phyloP scores from a whole-genome alignment of 2,797 vertebrate species.

The Typhlichthys subterraneus region DNA sequence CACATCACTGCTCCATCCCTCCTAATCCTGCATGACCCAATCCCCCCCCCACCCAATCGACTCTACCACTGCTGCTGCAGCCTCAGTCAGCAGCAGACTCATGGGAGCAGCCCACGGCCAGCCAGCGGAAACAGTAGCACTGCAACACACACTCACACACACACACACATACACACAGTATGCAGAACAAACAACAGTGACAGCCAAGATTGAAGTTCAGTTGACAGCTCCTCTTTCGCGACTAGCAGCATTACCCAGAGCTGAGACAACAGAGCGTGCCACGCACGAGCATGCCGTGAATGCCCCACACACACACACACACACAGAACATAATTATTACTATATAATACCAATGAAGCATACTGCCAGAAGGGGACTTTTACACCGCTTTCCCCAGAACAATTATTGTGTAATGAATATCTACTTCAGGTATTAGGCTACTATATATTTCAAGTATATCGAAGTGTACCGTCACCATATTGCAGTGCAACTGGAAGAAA shows the following conservation, averaged over 20 bases:
- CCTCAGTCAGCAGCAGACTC: constrained; percentile 46
- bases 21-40: constrained; percentile 76
- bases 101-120: constrained; percentile 42
- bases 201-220: constrained; percentile 39
- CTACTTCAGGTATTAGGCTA: too few relatives aligned
- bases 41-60: constrained; percentile 46
- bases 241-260: constrained; percentile 16
- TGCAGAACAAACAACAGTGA: constrained; percentile 22
- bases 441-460: too few relatives aligned
- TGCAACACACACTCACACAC: constrained; percentile 9
- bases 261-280: constrained; percentile 3
- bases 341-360: neutral
- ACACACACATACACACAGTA: constrained; percentile 19
- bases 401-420: too few relatives aligned
- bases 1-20: constrained; percentile 61
- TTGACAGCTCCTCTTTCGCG: constrained; percentile 4
- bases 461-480: too few relatives aligned
- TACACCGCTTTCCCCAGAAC: too few relatives aligned
- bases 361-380: too few relatives aligned
- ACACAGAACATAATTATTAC: constrained; percentile 2
- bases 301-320: neutral
- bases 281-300: neutral
- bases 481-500: too few relatives aligned
- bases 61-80: constrained; percentile 50
- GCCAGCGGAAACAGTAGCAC: constrained; percentile 31